Percentiles rank a stretch among this genome's conserved stretches.
phyloP scores from a whole-genome alignment of 1,140 invertebrate genomes.

The Magallana angulata region DNA sequence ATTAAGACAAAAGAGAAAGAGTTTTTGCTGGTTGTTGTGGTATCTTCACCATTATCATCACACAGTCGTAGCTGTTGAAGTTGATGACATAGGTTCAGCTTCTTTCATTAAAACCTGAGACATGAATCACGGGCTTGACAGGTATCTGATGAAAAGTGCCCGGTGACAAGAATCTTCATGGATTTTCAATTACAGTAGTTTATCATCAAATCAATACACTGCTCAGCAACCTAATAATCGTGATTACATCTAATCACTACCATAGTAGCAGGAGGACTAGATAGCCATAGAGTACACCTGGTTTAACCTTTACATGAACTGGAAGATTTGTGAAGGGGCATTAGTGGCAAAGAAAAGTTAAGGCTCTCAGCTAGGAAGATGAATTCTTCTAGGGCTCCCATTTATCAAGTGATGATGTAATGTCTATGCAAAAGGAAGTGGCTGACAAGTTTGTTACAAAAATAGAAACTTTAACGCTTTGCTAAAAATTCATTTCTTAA shows the following conservation, averaged over 20 bases:
- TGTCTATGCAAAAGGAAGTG: neutral
- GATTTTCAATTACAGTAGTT: conserved; percentile 31
- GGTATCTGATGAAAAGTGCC: conserved; percentile 29
- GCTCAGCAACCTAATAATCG: conserved; percentile 22
- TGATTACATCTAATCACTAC: neutral
- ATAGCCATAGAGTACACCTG: too few species aligned
- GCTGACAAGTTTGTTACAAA: neutral
- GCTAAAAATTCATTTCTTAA: neutral
- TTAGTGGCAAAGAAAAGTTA: too few species aligned
- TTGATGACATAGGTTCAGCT: conserved; percentile 5
- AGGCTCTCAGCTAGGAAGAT: neutral
- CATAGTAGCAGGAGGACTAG: neutral
- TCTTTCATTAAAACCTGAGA: neutral
- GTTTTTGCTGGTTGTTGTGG: too few species aligned
- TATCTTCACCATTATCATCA: too few species aligned
- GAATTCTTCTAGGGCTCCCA: neutral
- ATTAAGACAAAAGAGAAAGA: too few species aligned
- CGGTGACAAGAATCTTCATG: conserved; percentile 3
- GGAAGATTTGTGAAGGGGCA: neutral
- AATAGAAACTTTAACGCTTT: neutral
- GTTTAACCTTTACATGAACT: neutral
- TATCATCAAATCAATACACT: conserved; percentile 13
- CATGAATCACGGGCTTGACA: conserved; percentile 11
- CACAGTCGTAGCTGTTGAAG: neutral
- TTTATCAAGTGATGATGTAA: neutral